Conservation (phyloP, 2,888 invertebrate species). For the Morinoia aosen region DNA sequence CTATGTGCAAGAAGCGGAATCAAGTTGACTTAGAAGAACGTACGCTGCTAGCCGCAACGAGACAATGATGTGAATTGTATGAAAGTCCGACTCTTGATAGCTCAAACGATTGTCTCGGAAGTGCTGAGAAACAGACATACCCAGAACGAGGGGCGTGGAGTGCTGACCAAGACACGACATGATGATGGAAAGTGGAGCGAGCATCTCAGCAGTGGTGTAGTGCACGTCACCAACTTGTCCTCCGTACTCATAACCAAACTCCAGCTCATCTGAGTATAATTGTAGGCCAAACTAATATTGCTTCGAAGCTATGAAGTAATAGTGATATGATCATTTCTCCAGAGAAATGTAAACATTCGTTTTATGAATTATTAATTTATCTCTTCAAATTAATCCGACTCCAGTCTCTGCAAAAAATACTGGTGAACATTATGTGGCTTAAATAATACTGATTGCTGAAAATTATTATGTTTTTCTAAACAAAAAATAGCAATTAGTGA, state of each 20-base stretch:
- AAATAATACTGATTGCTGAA: too few relatives aligned
- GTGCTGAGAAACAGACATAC: neutral
- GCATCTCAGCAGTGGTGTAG: slow-evolving; percentile 32
- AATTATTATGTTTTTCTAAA: neutral
- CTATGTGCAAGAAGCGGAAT: too few relatives aligned
- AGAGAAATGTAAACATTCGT: neutral
- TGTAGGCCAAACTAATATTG: neutral
- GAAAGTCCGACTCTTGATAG: too few relatives aligned
- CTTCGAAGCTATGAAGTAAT: neutral
- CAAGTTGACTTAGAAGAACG: too few relatives aligned
- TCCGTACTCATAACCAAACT: slow-evolving; percentile 8
- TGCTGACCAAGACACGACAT: neutral
- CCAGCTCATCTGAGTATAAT: neutral
- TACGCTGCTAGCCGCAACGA: too few relatives aligned
- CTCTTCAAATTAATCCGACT: neutral
- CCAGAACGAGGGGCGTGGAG: neutral
- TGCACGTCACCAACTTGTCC: neutral
- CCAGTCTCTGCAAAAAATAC: neutral
- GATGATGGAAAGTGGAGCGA: neutral
- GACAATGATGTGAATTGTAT: too few relatives aligned
- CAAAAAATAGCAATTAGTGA: neutral
- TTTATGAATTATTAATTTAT: neutral
- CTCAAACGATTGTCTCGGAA: too few relatives aligned
- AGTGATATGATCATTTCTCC: neutral
- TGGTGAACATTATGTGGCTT: too few relatives aligned